Conservation (phyloP, 2,888 invertebrate genomes). For the Reticulitermes lucifugus region DNA sequence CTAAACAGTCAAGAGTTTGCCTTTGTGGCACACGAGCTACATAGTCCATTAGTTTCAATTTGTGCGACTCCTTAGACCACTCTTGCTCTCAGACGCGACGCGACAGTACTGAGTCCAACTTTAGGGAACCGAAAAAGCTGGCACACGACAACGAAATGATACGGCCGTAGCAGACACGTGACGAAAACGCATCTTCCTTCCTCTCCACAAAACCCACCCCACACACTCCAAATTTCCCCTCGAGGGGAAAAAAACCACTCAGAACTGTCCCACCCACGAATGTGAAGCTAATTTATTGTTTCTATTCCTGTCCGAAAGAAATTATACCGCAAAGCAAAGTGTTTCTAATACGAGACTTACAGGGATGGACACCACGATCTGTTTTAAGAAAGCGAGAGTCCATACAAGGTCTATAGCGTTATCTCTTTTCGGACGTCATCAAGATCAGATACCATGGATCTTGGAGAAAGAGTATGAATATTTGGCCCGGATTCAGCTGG, state of each 20-base stretch:
- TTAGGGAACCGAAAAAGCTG: slow-evolving; percentile 24
- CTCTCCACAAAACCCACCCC: neutral
- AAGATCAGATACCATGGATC: too few species aligned
- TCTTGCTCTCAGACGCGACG: neutral
- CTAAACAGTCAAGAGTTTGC: too few species aligned
- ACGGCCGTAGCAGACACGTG: slow-evolving; percentile 21
- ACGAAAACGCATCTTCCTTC: slow-evolving; percentile 36
- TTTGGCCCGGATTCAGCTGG: too few species aligned
- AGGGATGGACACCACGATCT: neutral
- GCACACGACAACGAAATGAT: neutral
- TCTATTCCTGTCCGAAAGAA: neutral
- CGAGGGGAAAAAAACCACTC: neutral
- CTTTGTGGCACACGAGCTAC: too few species aligned
- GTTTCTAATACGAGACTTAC: neutral
- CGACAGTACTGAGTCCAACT: slow-evolving; percentile 2
- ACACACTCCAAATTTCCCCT: neutral
- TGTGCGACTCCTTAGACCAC: too few species aligned
- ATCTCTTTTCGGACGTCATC: too few species aligned
- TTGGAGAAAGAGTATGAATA: too few species aligned
- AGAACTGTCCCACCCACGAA: neutral
- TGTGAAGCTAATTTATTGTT: neutral
- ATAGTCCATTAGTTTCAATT: too few species aligned
- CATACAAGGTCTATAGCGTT: too few species aligned
- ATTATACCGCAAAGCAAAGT: neutral
- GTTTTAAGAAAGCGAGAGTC: too few species aligned